Evolutionary conservation across 2,888 invertebrate genomes (phyloP).

Genomic region (Nudaria mundana): DNA sequence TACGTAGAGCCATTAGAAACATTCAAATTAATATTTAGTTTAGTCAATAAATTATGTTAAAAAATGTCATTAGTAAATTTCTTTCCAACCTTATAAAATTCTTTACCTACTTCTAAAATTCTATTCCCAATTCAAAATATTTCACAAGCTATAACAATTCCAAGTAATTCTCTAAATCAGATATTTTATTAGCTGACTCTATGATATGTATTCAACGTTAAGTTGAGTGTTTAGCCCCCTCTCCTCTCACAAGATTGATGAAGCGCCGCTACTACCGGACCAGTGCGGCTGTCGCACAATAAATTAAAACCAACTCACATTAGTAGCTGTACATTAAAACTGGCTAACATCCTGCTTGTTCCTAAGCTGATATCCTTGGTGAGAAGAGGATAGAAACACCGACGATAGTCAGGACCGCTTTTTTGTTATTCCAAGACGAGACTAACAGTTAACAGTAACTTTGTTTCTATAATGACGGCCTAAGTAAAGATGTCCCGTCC

Average conservation of each 20-base stretch:
- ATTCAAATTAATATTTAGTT: background rate
- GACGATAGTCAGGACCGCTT: slow-evolving; percentile 62
- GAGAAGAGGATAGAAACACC: slow-evolving; percentile 61
- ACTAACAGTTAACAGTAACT: slow-evolving; percentile 70
- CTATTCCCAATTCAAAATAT: background rate
- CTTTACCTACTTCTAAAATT: background rate
- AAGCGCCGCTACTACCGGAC: slow-evolving; percentile 57
- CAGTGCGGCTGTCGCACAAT: slow-evolving; percentile 74
- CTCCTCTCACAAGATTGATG: slow-evolving; percentile 68
- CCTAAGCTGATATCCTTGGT: slow-evolving; percentile 42
- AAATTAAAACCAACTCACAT: slow-evolving; percentile 76
- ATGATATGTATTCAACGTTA: slow-evolving; percentile 49
- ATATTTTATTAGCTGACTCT: slow-evolving; percentile 34
- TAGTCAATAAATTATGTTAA: background rate
- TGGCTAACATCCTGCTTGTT: slow-evolving; percentile 58
- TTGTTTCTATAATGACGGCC: slow-evolving; percentile 63
- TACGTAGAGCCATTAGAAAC: background rate
- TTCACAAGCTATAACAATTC: slow-evolving; percentile 7
- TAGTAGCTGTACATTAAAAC: slow-evolving; percentile 65
- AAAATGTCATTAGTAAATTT: background rate
- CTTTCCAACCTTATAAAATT: background rate
- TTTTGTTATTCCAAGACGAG: slow-evolving; percentile 69
- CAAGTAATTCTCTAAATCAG: slow-evolving; percentile 19
- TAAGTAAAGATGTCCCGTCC: slow-evolving; percentile 46
- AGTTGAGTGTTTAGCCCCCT: slow-evolving; percentile 46